Base-by-base conservation (phyloP, 1,140 invertebrate genomes). In the Bacillus rossius region DNA sequence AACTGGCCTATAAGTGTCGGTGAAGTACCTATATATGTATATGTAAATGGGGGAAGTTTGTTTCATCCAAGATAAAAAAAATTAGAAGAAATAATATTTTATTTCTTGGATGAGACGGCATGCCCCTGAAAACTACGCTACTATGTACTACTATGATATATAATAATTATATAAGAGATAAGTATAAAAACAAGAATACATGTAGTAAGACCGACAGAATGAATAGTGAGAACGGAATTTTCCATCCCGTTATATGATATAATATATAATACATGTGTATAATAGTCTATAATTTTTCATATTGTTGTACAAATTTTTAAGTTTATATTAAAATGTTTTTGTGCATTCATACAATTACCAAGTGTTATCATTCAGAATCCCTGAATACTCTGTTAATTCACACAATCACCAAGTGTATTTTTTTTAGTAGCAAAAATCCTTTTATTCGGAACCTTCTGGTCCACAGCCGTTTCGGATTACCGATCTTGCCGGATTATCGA, bases 281-380 rank as follows among this genome's bases (percentile, higher is more conserved):
- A 57, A 57, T 61, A 61, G 55, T 57, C 77, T 84, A 84, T 83
- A 84, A 84, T 84, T 84, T 84, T 85, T 85, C 81, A 84, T 84
- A 84, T 83, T 84, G 81, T 84, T 84, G 82, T 86, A 85, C 83
- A 80, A 79, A 85, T 86, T 86, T 86, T 86, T 86, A 86, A 86
- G 83, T 85, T 86, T 85, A 84, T 85, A 86, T 86, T 86, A 85
- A 86, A 86, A 84, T 83, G 79, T 84, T 81, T 83, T 84, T 34
- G 81, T 85, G 81, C 81, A 84, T 77, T 79, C 69, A 71, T 73
- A 73, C 47, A 57, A 25, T 29, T 40, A 29, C 17, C n/a, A 42
- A 14, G 52, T 3, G 14, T 54, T 25, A 5, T 54, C 20, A 16
- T 20, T 19, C 10, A 26, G 17, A 29, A 8, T 13, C 20, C 16